Conservation (phyloP, 2,113 vertebrate genomes). For the Cygnus atratus region DNA sequence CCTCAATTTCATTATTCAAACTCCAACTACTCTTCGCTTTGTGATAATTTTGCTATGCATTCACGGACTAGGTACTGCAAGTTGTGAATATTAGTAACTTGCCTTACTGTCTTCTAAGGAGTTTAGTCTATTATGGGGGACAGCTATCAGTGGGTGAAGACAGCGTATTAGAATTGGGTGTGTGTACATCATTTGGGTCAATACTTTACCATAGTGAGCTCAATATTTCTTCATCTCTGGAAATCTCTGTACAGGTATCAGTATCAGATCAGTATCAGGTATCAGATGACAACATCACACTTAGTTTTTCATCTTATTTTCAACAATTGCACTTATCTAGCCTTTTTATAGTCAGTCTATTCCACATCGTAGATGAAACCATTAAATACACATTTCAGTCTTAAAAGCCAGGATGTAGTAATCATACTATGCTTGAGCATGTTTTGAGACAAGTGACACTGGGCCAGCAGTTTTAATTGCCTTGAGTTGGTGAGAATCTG, state of each 20-base stretch:
- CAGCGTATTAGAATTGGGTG: neutral
- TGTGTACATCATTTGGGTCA: neutral
- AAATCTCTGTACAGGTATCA: neutral
- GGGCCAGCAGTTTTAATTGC: conserved; percentile 62
- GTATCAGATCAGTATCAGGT: neutral
- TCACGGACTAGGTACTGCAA: neutral
- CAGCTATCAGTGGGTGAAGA: neutral
- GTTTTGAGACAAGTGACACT: conserved; percentile 46
- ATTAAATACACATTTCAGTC: conserved; percentile 4
- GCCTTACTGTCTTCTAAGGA: neutral
- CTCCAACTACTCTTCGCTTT: neutral
- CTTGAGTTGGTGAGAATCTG: conserved; percentile 56
- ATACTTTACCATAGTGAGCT: neutral
- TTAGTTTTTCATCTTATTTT: neutral
- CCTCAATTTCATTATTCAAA: neutral
- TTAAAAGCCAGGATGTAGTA: neutral
- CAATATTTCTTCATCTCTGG: neutral
- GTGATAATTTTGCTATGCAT: neutral
- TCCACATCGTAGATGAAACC: neutral
- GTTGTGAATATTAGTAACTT: neutral
- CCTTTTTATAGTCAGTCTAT: neutral
- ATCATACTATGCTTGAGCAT: neutral
- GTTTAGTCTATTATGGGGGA: neutral
- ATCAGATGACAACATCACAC: neutral
- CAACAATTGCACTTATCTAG: neutral